phyloP scores from a whole-genome alignment of 2,888 invertebrate species.

The Brachyptera putata region DNA sequence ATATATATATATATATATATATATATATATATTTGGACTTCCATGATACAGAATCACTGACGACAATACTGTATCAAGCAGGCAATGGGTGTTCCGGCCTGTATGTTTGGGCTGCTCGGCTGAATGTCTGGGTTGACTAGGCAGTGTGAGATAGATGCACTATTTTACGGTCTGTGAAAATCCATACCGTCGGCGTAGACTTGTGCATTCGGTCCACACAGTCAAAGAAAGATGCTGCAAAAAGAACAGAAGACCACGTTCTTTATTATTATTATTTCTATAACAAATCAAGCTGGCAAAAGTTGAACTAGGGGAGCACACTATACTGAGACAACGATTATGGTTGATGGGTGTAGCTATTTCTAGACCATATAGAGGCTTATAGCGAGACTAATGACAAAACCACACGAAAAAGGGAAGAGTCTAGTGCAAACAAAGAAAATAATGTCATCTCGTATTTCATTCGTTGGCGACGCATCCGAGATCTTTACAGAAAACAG shows the following conservation, averaged over 20 bases:
- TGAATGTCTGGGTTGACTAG: no score
- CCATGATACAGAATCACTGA: no score
- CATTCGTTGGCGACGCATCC: not conserved
- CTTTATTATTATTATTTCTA: no score
- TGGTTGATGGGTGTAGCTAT: slow-evolving; percentile 2
- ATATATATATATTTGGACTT: no score
- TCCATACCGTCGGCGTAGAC: not conserved
- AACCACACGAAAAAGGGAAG: slow-evolving; percentile 6
- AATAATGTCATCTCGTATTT: slow-evolving; percentile 12
- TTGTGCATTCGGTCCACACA: not conserved
- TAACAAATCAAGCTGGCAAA: no score
- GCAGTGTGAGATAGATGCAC: no score
- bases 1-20: no score
- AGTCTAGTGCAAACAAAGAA: slow-evolving; percentile 21
- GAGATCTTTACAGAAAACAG: slow-evolving; percentile 2
- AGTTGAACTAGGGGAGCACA: no score
- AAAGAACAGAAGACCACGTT: not conserved
- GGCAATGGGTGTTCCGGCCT: no score
- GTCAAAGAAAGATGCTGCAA: not conserved
- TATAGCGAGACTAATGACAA: slow-evolving; percentile 17
- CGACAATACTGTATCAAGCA: no score
- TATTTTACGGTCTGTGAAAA: not conserved
- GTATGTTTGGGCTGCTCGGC: no score
- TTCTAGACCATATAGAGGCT: not conserved
- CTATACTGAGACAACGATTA: not conserved